Conservation (phyloP, 23 tunicate species). For the Diplosoma virens region DNA sequence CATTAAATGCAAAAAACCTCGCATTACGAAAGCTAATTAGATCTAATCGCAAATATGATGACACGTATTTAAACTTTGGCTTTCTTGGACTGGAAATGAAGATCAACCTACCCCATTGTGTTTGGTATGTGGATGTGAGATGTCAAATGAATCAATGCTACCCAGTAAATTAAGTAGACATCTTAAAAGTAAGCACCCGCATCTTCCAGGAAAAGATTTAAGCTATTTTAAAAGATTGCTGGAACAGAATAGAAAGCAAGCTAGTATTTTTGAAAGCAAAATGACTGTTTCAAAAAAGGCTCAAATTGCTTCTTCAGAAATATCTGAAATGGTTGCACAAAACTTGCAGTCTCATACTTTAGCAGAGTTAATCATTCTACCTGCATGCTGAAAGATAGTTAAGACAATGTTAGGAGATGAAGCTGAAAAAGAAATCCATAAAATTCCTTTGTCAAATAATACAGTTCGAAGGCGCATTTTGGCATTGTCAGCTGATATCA, state of each 20-base stretch:
- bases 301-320: background rate
- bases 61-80: background rate
- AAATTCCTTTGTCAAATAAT: too few species aligned
- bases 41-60: background rate
- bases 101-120: background rate
- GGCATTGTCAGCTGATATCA: too few species aligned
- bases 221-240: background rate
- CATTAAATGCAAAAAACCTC: background rate
- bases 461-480: too few species aligned
- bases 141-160: background rate
- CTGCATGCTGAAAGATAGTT: too few species aligned
- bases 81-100: constrained; percentile 2
- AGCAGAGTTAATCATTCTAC: too few species aligned
- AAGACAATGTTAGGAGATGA: too few species aligned
- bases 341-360: too few species aligned
- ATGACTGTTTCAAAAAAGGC: background rate
- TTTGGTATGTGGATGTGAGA: background rate
- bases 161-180: background rate
- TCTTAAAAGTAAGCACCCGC: background rate
- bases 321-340: too few species aligned
- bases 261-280: background rate
- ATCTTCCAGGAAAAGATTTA: background rate
- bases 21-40: background rate
- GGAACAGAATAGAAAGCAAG: background rate
- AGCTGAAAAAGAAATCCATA: too few species aligned